Evolutionary conservation across 1,140 invertebrate species (phyloP), one percentile per base, ranked within the genome.

Genomic region (Heterodera schachtii): DNA sequence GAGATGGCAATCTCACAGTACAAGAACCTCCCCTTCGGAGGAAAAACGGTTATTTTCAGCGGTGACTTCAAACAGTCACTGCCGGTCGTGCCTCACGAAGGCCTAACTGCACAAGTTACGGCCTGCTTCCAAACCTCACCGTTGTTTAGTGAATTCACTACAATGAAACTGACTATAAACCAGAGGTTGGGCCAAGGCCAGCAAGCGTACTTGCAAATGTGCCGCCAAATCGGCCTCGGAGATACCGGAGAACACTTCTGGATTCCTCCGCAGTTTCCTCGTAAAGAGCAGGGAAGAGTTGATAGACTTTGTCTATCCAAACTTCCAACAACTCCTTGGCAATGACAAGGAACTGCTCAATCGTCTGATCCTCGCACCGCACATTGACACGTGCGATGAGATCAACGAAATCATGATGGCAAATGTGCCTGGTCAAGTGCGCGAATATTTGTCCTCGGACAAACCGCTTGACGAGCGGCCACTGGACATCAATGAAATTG

Each of bases 1-100:
- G 66, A n/a, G 4, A 79, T 66, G 31, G 41, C 78, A 19, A 19
- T 49, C 1, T 9, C 41, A 3, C 46, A 71, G 49, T 11, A 46
- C 16, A 47, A 81, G 8, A 1, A 81, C 2, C 43, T 81, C 6
- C 78, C 43, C 44, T 81, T 81, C 41, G 80, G 31, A 47, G 80
- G 80, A 31, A 81, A 81, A 70, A 66, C 78, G n/a, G 75, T 81
- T 2, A 66, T 81, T 9, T 19, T 81, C 11, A 69, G 79, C 31
- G 76, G 60, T 46, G 80, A 81, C 49, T 82, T 57, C 52, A 79
- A 81, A 60, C 80, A 81, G 78, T 81, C 69, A 69, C 78, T 81
- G 13, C 80, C 80, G 41, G 57, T 81, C 43, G 80, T 81, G 41
- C 31, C 16, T n/a, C 19, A 49, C 2, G 67, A 43, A 69, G 67